A percentile compares a stretch with the other conserved stretches of the same genome.
Evolutionary conservation across 2,888 invertebrate species (phyloP).

Genomic region (Euphydryas editha): DNA sequence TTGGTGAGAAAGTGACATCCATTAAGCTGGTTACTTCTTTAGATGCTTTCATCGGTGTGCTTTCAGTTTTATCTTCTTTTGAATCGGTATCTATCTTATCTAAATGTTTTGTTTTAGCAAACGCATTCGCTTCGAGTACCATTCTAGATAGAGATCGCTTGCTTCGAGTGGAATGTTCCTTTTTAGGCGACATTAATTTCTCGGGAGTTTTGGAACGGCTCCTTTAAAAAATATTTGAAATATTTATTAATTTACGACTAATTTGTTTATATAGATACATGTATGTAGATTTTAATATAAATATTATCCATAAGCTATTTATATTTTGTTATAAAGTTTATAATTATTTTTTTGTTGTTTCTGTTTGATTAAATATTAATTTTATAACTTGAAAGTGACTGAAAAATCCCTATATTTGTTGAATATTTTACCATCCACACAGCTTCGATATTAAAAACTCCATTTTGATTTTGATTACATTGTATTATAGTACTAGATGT

Average conservation of each 20-base stretch:
- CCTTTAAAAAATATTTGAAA: conserved; percentile 49
- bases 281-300: no score
- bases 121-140: conserved; percentile 74
- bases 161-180: conserved; percentile 56
- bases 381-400: not conserved
- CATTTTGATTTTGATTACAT: no score
- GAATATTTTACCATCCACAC: no score
- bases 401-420: no score
- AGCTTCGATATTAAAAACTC: no score
- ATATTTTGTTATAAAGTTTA: no score
- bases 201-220: conserved; percentile 76
- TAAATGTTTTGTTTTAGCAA: conserved; percentile 66
- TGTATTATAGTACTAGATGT: no score
- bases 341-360: no score
- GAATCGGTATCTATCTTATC: conserved; percentile 55
- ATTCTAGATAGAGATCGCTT: conserved; percentile 72
- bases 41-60: conserved; percentile 67
- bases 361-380: not conserved
- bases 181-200: conserved; percentile 67
- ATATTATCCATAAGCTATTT: no score
- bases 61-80: conserved; percentile 52
- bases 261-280: no score
- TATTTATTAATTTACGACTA: not conserved
- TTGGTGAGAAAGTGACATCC: conserved; percentile 74
- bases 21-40: conserved; percentile 60